Conservation (phyloP, 2,888 invertebrate genomes). For the Molorchus minor region DNA sequence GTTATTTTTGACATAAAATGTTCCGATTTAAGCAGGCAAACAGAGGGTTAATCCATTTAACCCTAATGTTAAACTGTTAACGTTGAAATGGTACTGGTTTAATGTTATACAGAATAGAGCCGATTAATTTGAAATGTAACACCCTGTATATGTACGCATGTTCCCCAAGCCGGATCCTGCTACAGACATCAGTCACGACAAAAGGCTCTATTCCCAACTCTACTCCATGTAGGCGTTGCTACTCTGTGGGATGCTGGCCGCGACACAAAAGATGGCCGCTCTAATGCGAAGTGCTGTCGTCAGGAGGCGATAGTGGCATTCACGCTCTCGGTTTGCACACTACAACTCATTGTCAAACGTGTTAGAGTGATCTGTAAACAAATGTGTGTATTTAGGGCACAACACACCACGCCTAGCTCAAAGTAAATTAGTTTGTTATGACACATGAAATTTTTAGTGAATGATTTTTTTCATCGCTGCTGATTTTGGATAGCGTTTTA, state of each 20-base stretch:
- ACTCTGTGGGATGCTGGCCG: constrained; percentile 53
- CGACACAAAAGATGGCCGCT: constrained; percentile 53
- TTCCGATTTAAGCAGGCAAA: no score
- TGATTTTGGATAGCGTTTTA: no score
- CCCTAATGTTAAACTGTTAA: no score
- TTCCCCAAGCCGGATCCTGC: no score
- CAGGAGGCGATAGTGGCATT: constrained; percentile 37
- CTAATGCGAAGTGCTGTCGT: constrained; percentile 44
- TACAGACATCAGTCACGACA: no score
- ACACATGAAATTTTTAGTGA: constrained; percentile 9
- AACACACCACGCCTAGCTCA: constrained; percentile 7
- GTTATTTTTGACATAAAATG: no score
- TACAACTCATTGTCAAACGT: constrained; percentile 37
- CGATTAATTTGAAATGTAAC: no score
- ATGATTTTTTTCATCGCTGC: constrained; percentile 10
- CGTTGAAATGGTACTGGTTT: no score
- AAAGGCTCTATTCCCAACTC: no score
- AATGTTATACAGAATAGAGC: no score
- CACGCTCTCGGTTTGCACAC: constrained; percentile 38
- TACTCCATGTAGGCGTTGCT: constrained; percentile 16
- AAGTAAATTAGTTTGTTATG: constrained; percentile 11
- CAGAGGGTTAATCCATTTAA: no score
- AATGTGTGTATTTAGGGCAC: constrained; percentile 25
- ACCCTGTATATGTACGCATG: no score
- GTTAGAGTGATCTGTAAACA: constrained; percentile 40